phyloP scores from a whole-genome alignment of 1,140 invertebrate species.

The Trichonephila clavata region DNA sequence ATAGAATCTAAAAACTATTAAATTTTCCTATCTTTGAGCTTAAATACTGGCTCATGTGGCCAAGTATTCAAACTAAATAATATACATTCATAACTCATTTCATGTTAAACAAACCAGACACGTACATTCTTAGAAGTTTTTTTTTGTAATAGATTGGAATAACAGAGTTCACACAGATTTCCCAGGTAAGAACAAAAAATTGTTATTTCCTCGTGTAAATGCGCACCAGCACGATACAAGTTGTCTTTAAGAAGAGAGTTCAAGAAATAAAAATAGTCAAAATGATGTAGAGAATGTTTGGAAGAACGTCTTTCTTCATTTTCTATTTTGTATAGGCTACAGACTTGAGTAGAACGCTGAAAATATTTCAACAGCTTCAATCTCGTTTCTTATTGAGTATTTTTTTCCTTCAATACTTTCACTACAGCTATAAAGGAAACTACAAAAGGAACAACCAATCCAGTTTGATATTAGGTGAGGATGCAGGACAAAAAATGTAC shows the following conservation, averaged over 20 bases:
- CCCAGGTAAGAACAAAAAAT: background rate
- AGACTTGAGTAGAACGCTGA: too few species aligned
- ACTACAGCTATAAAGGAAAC: background rate
- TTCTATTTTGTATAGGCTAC: too few species aligned
- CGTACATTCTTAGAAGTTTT: background rate
- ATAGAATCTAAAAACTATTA: background rate
- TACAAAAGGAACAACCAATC: background rate
- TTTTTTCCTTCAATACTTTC: too few species aligned
- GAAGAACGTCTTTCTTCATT: background rate
- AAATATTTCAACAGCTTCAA: too few species aligned
- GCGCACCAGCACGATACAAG: background rate
- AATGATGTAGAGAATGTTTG: background rate
- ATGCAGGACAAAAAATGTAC: background rate
- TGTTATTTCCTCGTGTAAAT: background rate
- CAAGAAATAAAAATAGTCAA: background rate
- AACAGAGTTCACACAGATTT: background rate
- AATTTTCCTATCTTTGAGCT: background rate
- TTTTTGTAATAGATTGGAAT: background rate
- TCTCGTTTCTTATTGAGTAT: too few species aligned
- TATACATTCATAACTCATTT: background rate
- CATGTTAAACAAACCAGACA: background rate
- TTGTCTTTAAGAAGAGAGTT: background rate
- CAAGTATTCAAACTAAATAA: constrained; percentile 28
- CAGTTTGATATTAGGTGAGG: background rate
- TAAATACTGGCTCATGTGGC: background rate